These are phyloP conservation scores for Cossypha heuglini DNA, from an alignment of 2,797 vertebrate species.

Conservation along the genomic window DNA sequence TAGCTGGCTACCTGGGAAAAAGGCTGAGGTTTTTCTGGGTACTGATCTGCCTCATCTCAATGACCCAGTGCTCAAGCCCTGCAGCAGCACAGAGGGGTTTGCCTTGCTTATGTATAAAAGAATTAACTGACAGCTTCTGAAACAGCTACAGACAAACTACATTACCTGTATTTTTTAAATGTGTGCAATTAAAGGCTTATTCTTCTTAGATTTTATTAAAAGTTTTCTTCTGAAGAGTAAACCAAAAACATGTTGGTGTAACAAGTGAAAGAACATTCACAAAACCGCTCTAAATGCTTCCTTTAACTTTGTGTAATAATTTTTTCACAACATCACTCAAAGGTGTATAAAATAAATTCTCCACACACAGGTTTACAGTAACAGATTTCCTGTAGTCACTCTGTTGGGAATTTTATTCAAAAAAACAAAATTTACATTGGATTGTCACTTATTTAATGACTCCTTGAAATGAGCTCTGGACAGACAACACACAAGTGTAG, in stretches of 20 bases:
- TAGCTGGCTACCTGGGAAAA: neutral
- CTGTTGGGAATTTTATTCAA: neutral
- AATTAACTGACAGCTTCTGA: neutral
- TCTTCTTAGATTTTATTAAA: neutral
- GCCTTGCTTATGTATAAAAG: neutral
- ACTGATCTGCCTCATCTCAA: neutral
- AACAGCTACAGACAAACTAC: neutral
- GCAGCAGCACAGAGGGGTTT: neutral
- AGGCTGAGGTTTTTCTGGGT: neutral
- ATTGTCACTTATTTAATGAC: neutral
- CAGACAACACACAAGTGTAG: neutral
- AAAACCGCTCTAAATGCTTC: neutral
- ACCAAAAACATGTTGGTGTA: neutral
- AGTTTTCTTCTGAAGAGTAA: neutral
- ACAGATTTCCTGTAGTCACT: neutral
- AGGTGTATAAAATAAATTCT: neutral
- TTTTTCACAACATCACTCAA: neutral
- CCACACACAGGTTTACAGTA: neutral
- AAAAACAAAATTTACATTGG: neutral
- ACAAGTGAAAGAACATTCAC: neutral
- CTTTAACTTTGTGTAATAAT: neutral
- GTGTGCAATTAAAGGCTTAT: neutral
- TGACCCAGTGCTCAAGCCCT: neutral
- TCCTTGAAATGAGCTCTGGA: neutral
- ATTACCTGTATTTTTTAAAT: neutral